Conservation (phyloP, 1,140 invertebrate species). For the Homarus americanus region DNA sequence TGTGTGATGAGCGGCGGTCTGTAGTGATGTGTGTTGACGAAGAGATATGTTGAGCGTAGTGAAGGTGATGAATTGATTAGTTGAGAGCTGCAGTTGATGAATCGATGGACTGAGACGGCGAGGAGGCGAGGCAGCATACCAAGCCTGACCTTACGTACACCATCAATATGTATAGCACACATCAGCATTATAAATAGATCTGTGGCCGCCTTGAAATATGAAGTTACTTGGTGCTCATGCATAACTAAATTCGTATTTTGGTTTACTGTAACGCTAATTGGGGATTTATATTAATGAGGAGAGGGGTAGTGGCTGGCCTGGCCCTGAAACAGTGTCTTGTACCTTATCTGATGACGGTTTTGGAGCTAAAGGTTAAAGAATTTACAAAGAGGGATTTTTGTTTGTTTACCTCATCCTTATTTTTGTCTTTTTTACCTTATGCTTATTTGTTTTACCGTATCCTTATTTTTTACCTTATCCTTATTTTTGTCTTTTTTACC, state of each 20-base stretch:
- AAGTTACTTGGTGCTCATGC: slow-evolving; percentile 11
- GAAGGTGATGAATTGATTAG: slow-evolving; percentile 22
- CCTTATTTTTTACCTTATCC: no score
- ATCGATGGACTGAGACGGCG: neutral
- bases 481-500: no score
- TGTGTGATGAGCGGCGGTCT: neutral
- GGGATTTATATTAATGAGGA: slow-evolving; percentile 25
- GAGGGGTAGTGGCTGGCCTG: neutral
- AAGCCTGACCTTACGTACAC: neutral
- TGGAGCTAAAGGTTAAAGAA: no score
- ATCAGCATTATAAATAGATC: slow-evolving; percentile 20
- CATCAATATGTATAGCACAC: slow-evolving; percentile 35
- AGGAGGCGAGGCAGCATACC: neutral
- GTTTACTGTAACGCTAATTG: slow-evolving; percentile 15
- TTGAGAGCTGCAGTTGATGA: slow-evolving; percentile 24
- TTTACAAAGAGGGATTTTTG: no score
- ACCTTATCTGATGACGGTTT: neutral
- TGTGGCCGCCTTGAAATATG: slow-evolving; percentile 20
- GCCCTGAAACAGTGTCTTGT: neutral
- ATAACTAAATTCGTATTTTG: slow-evolving; percentile 6
- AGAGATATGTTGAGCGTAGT: slow-evolving; percentile 27
- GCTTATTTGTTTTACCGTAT: no score
- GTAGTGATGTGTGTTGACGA: slow-evolving; percentile 23
- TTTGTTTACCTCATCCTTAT: no score
- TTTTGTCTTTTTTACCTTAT: no score